Evolutionary conservation across 1,140 invertebrate species (phyloP).

Genomic region (Saccostrea glomerata): DNA sequence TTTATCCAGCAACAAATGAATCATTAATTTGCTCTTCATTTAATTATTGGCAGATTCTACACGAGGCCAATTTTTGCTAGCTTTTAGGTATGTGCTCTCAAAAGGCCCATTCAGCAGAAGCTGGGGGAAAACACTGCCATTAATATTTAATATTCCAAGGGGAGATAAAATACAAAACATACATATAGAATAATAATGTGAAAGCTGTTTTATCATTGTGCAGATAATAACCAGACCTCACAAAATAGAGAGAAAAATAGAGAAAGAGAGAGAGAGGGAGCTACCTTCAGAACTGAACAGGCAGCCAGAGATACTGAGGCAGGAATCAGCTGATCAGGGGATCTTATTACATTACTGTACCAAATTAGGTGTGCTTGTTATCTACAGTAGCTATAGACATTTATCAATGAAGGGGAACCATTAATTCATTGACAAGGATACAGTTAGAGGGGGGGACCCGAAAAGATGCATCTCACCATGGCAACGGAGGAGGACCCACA

Average conservation of each 20-base stretch:
- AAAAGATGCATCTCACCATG: constrained; percentile 28
- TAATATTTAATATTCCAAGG: constrained; percentile 23
- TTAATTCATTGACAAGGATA: constrained; percentile 14
- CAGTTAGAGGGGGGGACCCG: background rate
- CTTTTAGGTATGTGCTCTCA: background rate
- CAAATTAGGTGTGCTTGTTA: constrained; percentile 39
- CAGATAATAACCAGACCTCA: constrained; percentile 28
- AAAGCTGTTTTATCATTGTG: constrained; percentile 35
- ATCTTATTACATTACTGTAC: constrained; percentile 31
- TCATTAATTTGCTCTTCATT: constrained; percentile 27
- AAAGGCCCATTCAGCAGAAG: background rate
- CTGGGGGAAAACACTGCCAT: background rate
- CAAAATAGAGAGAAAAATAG: background rate
- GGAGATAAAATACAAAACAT: constrained; percentile 8
- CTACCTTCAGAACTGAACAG: background rate
- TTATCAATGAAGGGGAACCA: constrained; percentile 29
- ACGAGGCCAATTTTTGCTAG: background rate
- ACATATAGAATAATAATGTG: constrained; percentile 29
- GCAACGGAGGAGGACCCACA: constrained; percentile 20
- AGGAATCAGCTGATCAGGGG: constrained; percentile 16
- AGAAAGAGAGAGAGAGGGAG: constrained; percentile 8
- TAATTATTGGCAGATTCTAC: constrained; percentile 1
- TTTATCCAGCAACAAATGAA: constrained; percentile 10
- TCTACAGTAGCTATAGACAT: constrained; percentile 11
- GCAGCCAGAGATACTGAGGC: background rate